Evolutionary conservation across 2,797 vertebrate genomes (phyloP).

Genomic region (Falco biarmicus): DNA sequence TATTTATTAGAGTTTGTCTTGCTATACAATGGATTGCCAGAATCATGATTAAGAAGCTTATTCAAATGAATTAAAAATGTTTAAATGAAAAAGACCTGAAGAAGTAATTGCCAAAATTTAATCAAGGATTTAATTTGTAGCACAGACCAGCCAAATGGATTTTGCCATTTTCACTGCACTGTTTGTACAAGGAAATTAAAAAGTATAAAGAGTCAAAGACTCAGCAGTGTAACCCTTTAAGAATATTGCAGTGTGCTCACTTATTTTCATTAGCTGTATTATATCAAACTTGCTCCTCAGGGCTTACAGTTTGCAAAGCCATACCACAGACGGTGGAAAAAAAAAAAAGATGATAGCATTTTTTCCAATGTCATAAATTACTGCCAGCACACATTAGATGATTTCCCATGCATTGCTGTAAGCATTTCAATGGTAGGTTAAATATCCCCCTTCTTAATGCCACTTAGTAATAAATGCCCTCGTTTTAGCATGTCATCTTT

Average conservation of each 20-base stretch:
- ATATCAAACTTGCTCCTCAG: conserved; percentile 67
- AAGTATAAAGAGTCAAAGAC: conserved; percentile 76
- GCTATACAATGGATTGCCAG: conserved; percentile 70
- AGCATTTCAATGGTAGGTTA: conserved; percentile 70
- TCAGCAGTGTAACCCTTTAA: conserved; percentile 71
- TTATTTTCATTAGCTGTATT: conserved; percentile 73
- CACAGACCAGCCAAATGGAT: conserved; percentile 77
- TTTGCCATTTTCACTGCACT: conserved; percentile 75
- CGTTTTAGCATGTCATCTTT: conserved; percentile 57
- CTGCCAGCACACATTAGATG: conserved; percentile 63
- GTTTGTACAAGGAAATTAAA: conserved; percentile 81
- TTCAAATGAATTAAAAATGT: conserved; percentile 80
- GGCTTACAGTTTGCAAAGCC: conserved; percentile 66
- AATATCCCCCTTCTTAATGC: conserved; percentile 69
- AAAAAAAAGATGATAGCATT: conserved; percentile 35
- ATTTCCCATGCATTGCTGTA: conserved; percentile 63
- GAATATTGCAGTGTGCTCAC: conserved; percentile 56
- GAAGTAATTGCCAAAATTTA: conserved; percentile 82
- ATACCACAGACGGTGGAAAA: conserved; percentile 32
- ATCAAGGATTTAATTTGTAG: conserved; percentile 82
- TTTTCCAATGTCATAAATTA: conserved; percentile 72
- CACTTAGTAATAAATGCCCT: conserved; percentile 66
- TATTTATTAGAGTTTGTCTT: conserved; percentile 73
- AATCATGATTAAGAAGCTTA: conserved; percentile 80
- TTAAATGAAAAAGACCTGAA: conserved; percentile 78